phyloP scores from a whole-genome alignment of 64 coral and sea anemone genomes.

The Stylophora pistillata region DNA sequence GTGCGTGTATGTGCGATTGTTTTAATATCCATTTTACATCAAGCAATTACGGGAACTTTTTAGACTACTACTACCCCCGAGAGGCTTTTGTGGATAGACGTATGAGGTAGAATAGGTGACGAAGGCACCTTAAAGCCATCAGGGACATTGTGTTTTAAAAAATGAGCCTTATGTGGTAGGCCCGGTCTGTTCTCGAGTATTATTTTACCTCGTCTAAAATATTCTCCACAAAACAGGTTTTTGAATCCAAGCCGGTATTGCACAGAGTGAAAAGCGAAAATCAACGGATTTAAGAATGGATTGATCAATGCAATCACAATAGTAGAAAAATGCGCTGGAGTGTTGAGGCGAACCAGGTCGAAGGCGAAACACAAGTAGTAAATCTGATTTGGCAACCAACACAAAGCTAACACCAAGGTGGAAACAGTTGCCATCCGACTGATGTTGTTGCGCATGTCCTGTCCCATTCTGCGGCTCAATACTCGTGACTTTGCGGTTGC shows the following conservation, averaged over 20 bases:
- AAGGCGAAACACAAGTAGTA: slow-evolving; percentile 65
- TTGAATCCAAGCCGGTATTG: slow-evolving; percentile 67
- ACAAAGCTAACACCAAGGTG: slow-evolving; percentile 25
- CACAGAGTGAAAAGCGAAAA: slow-evolving; percentile 72
- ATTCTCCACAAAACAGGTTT: slow-evolving; percentile 13
- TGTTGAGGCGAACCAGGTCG: slow-evolving; percentile 59
- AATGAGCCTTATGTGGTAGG: neutral
- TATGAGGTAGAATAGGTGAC: too few species aligned
- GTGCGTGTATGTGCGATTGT: too few species aligned
- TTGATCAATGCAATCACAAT: slow-evolving; percentile 67
- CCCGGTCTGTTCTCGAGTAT: neutral
- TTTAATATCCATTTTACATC: too few species aligned
- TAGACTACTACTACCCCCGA: too few species aligned
- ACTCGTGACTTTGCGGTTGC: slow-evolving; percentile 25
- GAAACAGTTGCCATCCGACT: slow-evolving; percentile 58
- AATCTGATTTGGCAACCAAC: slow-evolving; percentile 74
- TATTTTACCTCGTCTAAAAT: neutral
- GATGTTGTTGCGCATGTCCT: slow-evolving; percentile 40
- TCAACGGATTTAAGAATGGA: slow-evolving; percentile 67
- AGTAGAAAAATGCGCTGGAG: slow-evolving; percentile 36
- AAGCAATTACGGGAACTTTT: too few species aligned
- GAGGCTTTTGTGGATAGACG: too few species aligned
- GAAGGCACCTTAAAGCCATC: too few species aligned
- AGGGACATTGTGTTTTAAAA: too few species aligned
- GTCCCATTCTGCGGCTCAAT: slow-evolving; percentile 25